Conservation (phyloP, 2,797 vertebrate species). For the Rousettus madagascariensis region DNA sequence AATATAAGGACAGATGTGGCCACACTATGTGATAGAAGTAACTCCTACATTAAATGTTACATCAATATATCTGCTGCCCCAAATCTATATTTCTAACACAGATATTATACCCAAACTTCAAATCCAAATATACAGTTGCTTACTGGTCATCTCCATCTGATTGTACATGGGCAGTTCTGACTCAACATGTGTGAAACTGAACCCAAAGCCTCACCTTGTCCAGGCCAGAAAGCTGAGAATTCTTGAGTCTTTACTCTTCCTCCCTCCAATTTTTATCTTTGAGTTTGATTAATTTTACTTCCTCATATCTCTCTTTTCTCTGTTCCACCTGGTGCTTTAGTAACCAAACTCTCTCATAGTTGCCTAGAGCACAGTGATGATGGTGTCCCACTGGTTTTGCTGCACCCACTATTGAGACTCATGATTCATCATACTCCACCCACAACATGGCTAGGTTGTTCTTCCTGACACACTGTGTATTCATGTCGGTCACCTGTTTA, state of each 20-base stretch:
- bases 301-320: not conserved
- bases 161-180: not conserved
- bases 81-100: not conserved
- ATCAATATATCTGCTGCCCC: not conserved
- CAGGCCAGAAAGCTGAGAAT: not conserved
- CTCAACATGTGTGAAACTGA: not conserved
- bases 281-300: not conserved
- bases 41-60: too few species aligned
- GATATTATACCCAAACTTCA: not conserved
- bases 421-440: rapidly evolving
- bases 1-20: not conserved
- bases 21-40: not conserved
- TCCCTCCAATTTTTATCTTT: not conserved
- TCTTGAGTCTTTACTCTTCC: not conserved
- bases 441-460: rapidly evolving
- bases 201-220: not conserved
- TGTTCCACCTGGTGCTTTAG: not conserved
- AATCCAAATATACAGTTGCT: rapidly evolving
- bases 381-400: not conserved
- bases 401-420: not conserved
- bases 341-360: too few species aligned
- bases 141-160: too few species aligned
- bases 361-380: rapidly evolving
- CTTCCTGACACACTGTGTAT: rapidly evolving
- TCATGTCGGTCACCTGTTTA: not conserved